A percentile compares a stretch with the other conserved stretches of the same genome.
Evolutionary conservation across 2,113 vertebrate genomes (phyloP).

Genomic region (Phyllostomus hastatus): DNA sequence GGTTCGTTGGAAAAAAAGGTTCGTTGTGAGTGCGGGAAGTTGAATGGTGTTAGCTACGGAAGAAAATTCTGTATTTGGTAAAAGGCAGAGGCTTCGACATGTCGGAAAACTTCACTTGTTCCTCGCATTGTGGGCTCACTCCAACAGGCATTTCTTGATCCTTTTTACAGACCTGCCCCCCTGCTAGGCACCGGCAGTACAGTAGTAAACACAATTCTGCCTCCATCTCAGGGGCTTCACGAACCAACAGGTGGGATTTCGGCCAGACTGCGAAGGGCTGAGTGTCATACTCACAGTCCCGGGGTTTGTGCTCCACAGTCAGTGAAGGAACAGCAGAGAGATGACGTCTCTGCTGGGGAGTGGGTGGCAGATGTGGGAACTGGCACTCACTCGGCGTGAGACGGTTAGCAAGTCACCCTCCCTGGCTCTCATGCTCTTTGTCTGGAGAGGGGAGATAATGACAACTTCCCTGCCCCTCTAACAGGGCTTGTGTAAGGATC

Average conservation of each 20-base stretch:
- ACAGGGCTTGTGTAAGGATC: background rate
- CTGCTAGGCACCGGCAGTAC: background rate
- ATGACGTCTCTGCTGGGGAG: background rate
- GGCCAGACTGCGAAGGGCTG: background rate
- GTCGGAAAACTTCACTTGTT: background rate
- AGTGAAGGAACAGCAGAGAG: background rate
- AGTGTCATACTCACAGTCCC: background rate
- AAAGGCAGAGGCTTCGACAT: background rate
- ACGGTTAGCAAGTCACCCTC: background rate
- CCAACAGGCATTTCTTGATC: background rate
- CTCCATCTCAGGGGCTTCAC: background rate
- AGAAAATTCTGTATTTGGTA: background rate
- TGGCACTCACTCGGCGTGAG: no score
- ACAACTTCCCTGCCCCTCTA: background rate
- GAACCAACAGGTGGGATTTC: background rate
- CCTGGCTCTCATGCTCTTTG: background rate
- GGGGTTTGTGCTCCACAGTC: background rate
- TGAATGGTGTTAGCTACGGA: background rate
- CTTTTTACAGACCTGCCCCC: background rate
- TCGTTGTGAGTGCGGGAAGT: background rate
- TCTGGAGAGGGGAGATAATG: background rate
- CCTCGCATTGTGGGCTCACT: background rate
- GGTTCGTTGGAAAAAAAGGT: background rate
- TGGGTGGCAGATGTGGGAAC: background rate
- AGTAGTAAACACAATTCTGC: background rate